A percentile compares a stretch with the other conserved stretches of the same genome.
Conservation (phyloP, 2,888 invertebrate species). For the Thereva nobilitata region DNA sequence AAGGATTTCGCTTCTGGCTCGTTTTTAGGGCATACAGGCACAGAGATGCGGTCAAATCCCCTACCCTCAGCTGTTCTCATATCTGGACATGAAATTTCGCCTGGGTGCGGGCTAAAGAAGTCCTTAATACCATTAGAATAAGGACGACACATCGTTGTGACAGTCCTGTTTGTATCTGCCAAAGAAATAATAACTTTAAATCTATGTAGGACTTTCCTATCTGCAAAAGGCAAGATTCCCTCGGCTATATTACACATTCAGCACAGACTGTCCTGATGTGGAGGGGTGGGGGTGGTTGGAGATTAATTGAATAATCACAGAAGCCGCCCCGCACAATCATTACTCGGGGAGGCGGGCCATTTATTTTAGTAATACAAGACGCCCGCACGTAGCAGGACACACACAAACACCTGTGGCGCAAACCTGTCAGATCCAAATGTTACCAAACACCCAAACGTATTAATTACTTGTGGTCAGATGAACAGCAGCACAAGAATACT, state of each 20-base stretch:
- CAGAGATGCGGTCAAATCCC: conserved; percentile 2
- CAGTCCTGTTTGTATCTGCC: conserved; percentile 33
- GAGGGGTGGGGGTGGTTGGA: conserved; percentile 35
- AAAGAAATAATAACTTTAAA: conserved; percentile 24
- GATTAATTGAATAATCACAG: conserved; percentile 48
- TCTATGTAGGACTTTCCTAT: conserved; percentile 3
- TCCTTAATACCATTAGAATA: not conserved
- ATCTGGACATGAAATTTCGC: conserved; percentile 22
- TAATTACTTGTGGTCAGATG: conserved; percentile 49
- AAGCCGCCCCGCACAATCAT: conserved; percentile 42
- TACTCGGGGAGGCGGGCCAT: conserved; percentile 16
- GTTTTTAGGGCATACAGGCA: not conserved
- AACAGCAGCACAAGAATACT: conserved; percentile 40
- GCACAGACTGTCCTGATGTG: conserved; percentile 18
- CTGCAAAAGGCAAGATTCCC: conserved; percentile 1
- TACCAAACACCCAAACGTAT: conserved; percentile 47
- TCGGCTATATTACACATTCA: conserved; percentile 18
- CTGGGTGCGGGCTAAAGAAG: conserved; percentile 2
- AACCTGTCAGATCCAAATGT: conserved; percentile 48
- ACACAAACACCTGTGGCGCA: conserved; percentile 57
- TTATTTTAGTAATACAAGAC: conserved; percentile 36
- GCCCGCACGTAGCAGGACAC: conserved; percentile 33
- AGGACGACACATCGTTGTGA: conserved; percentile 39
- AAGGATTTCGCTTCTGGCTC: not conserved
- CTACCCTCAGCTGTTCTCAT: not conserved